phyloP scores from a whole-genome alignment of 2,797 vertebrate genomes.

The Phrynocephalus vlangalii region DNA sequence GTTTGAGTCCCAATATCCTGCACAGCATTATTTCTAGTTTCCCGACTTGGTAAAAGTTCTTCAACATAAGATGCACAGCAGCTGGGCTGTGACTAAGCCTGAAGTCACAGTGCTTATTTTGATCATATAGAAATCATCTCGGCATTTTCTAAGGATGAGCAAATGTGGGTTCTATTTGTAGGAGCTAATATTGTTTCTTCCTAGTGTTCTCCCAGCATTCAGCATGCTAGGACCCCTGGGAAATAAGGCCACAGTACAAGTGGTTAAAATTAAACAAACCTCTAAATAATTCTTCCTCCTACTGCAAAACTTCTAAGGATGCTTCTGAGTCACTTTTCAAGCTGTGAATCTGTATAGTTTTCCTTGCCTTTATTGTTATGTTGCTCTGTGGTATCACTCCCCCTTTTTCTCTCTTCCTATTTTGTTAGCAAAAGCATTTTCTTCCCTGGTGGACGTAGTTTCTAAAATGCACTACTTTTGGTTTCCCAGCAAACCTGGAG shows the following conservation, averaged over 20 bases:
- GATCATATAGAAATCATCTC: conserved; percentile 46
- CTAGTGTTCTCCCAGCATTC: neutral
- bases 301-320: conserved; percentile 47
- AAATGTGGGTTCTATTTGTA: conserved; percentile 45
- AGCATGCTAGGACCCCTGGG: conserved; percentile 59
- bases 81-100: conserved; percentile 9
- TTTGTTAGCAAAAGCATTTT: conserved; percentile 17
- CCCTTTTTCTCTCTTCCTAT: neutral
- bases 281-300: conserved; percentile 57
- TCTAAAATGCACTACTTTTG: neutral
- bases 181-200: conserved; percentile 44
- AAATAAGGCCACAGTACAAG: conserved; percentile 49
- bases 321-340: conserved; percentile 12
- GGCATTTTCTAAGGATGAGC: conserved; percentile 37
- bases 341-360: conserved; percentile 9
- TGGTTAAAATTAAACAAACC: conserved; percentile 63
- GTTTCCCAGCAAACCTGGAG: neutral
- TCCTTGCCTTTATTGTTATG: conserved; percentile 52
- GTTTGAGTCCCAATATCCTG: neutral
- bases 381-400: neutral
- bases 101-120: conserved; percentile 39
- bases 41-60: neutral
- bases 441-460: neutral
- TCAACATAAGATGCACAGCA: neutral
- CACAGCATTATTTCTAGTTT: neutral